phyloP scores from a whole-genome alignment of 2,113 vertebrate genomes.

The Noctilio leporinus region DNA sequence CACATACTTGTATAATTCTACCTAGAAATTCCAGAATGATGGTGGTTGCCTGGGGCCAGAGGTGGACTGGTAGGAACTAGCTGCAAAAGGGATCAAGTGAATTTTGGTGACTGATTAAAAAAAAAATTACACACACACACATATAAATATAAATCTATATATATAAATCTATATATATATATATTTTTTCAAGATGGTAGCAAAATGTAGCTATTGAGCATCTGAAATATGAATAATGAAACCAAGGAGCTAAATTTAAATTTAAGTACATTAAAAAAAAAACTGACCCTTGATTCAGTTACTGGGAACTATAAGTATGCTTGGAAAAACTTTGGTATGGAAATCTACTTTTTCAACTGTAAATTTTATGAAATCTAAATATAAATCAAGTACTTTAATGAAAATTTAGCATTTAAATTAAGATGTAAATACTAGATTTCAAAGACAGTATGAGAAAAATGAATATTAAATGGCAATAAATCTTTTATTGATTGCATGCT shows the following conservation, averaged over 20 bases:
- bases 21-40: neutral
- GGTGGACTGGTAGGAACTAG: neutral
- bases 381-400: neutral
- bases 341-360: conserved; percentile 15
- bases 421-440: neutral
- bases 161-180: too few species aligned
- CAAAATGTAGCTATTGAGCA: neutral
- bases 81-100: neutral
- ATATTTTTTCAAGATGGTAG: neutral
- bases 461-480: neutral
- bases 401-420: neutral
- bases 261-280: neutral
- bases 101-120: neutral
- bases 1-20: neutral
- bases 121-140: too few species aligned
- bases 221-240: neutral
- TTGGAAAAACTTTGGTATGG: neutral
- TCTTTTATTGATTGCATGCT: neutral
- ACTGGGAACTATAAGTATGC: neutral
- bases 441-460: neutral
- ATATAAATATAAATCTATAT: too few species aligned
- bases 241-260: neutral
- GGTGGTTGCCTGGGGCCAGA: neutral
- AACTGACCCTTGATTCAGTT: neutral
- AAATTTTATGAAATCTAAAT: conserved; percentile 1